A percentile compares a stretch with the other conserved stretches of the same genome.
phyloP scores from a whole-genome alignment of 2,113 vertebrate genomes.

The Prunella fulvescens region DNA sequence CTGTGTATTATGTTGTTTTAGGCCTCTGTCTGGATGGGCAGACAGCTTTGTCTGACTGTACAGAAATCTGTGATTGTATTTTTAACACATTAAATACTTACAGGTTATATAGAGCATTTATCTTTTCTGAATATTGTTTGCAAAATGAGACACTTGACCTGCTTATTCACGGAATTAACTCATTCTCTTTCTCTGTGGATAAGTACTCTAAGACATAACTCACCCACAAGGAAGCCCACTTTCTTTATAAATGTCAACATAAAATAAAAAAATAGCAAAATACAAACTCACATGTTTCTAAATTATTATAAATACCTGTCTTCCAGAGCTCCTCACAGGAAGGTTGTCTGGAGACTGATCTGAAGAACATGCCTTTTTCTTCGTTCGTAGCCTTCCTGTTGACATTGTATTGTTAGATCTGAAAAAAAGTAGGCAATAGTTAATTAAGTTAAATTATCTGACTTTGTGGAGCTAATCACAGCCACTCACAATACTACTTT shows the following conservation, averaged over 20 bases:
- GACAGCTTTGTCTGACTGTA: neutral
- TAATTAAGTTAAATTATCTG: neutral
- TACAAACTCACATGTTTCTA: neutral
- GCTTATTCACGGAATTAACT: neutral
- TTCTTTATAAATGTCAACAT: neutral
- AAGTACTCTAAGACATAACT: neutral
- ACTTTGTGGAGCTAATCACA: neutral
- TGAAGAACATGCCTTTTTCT: slow-evolving; percentile 78
- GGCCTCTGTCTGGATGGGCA: neutral
- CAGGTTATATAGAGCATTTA: neutral
- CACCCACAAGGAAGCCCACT: neutral
- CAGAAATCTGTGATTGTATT: neutral
- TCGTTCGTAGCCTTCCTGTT: slow-evolving; percentile 75
- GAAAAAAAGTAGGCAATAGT: neutral
- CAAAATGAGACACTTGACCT: neutral
- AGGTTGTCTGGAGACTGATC: slow-evolving; percentile 81
- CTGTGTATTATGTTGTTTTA: neutral
- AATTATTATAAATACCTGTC: slow-evolving; percentile 75
- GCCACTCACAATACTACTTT: neutral
- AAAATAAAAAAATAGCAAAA: neutral
- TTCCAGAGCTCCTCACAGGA: slow-evolving; percentile 86
- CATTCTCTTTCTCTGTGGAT: neutral
- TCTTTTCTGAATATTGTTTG: neutral
- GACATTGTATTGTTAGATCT: slow-evolving; percentile 79
- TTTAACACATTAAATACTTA: neutral